phyloP scores from a whole-genome alignment of 2,113 vertebrate species.

The Marmota monax region DNA sequence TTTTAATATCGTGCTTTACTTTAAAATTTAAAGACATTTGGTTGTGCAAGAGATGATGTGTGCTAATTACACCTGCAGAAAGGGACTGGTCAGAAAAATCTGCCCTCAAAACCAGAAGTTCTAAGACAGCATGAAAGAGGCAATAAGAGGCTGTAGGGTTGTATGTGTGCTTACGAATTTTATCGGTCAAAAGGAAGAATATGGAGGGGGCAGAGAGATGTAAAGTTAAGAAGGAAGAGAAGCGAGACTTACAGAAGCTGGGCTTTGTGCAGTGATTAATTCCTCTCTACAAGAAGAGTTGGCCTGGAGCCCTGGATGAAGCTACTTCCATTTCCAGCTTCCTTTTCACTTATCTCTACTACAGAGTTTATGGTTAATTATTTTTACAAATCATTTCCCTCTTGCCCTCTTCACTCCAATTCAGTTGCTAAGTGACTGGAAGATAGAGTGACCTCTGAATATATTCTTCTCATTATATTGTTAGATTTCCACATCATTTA shows the following conservation, averaged over 20 bases:
- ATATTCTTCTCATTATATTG: conserved; percentile 77
- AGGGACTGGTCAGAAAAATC: background rate
- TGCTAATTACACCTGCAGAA: background rate
- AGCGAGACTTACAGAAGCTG: too few species aligned
- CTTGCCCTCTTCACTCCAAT: conserved; percentile 44
- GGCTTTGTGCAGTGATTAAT: background rate
- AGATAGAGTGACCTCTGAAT: conserved; percentile 66
- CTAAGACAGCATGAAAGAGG: background rate
- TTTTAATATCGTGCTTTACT: background rate
- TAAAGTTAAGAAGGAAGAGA: background rate
- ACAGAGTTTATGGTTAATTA: conserved; percentile 63
- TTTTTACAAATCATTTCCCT: conserved; percentile 61
- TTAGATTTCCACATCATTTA: conserved; percentile 72
- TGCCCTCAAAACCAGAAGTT: background rate
- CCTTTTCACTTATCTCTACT: background rate
- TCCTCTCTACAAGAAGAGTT: background rate
- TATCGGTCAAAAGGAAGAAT: background rate
- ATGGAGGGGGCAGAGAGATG: background rate
- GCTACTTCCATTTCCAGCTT: background rate
- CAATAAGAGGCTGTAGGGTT: background rate
- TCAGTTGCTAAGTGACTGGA: conserved; percentile 73
- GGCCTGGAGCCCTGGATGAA: background rate
- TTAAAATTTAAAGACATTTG: background rate
- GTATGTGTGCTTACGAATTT: background rate
- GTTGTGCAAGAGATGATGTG: background rate